Evolutionary conservation across 2,888 invertebrate genomes (phyloP).

Genomic region (Chrysodeixis includens): DNA sequence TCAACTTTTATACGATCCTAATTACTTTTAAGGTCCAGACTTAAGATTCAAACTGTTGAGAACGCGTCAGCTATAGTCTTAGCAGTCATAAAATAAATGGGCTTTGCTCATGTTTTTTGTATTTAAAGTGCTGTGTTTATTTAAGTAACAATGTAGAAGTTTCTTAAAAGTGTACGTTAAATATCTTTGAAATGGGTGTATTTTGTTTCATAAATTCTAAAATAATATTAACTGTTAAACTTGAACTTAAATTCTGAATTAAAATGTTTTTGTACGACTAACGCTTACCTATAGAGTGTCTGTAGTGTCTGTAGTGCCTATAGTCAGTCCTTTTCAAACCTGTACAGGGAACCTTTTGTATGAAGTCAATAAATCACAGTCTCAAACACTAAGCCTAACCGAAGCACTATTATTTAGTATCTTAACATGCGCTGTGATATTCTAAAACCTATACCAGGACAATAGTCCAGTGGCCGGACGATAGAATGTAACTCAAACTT

Average conservation of each 20-base stretch:
- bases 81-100: neutral
- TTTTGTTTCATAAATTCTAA: neutral
- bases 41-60: no score
- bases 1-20: neutral
- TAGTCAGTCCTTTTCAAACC: neutral
- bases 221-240: neutral
- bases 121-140: neutral
- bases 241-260: no score
- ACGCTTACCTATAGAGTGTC: no score
- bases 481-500: conserved; percentile 48
- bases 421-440: neutral
- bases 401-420: conserved; percentile 1
- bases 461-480: conserved; percentile 16
- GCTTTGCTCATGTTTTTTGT: neutral
- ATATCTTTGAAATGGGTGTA: neutral
- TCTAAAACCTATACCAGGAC: conserved; percentile 9
- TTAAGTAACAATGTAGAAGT: neutral
- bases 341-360: neutral
- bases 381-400: neutral
- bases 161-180: neutral
- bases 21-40: neutral
- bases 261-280: no score
- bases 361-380: neutral
- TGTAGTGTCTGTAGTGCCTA: no score
- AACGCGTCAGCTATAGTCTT: neutral